phyloP scores from a whole-genome alignment of 1,140 invertebrate genomes.

The Hermatobates lingyangjiaoensis region DNA sequence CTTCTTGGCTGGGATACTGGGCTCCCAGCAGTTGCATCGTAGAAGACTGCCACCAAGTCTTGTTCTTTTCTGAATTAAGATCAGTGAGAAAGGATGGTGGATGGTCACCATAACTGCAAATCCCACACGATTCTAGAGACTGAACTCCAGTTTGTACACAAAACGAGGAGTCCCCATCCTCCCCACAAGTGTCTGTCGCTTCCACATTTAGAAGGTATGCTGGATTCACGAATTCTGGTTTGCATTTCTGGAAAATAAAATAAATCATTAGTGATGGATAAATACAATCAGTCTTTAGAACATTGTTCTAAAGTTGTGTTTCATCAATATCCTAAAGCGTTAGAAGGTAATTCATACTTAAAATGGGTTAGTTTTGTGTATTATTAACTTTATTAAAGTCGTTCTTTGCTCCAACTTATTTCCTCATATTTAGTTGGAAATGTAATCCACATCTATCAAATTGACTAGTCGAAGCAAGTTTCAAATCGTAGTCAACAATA shows the following conservation, averaged over 20 bases:
- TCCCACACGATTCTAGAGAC: constrained; percentile 32
- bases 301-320: too few species aligned
- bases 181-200: constrained; percentile 87
- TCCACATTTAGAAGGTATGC: constrained; percentile 75
- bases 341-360: too few species aligned
- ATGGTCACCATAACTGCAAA: constrained; percentile 42
- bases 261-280: too few species aligned
- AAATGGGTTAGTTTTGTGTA: too few species aligned
- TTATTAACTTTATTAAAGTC: too few species aligned
- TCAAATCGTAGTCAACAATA: too few species aligned
- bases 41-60: constrained; percentile 97
- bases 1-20: constrained; percentile 61
- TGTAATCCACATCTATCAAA: too few species aligned
- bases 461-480: too few species aligned
- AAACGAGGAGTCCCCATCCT: constrained; percentile 47
- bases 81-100: constrained; percentile 73
- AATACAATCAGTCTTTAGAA: too few species aligned
- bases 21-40: constrained; percentile 90
- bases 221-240: constrained; percentile 90
- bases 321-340: too few species aligned
- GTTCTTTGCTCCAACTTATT: too few species aligned
- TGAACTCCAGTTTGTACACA: constrained; percentile 55
- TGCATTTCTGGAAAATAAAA: constrained; percentile 55
- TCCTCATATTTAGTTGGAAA: too few species aligned
- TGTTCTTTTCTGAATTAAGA: constrained; percentile 67